These are phyloP conservation scores for Aegithalos caudatus DNA, from an alignment of 2,113 vertebrate genomes.

Conservation along the genomic window DNA sequence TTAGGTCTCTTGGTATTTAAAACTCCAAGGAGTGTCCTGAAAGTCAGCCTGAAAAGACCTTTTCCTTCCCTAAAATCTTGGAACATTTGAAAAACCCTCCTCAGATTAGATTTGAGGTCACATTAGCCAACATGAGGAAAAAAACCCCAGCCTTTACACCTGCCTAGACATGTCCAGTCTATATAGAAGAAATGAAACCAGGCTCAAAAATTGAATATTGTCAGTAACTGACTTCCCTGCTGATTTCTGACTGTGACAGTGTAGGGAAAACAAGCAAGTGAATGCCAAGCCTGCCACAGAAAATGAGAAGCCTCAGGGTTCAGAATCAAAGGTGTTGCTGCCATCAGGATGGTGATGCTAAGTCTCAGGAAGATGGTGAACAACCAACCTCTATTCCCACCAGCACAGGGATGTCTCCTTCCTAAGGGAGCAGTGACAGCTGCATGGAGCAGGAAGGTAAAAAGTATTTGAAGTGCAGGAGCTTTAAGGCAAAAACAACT, in stretches of 20 bases:
- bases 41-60: neutral
- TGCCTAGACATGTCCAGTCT: neutral
- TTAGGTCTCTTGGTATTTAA: neutral
- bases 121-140: neutral
- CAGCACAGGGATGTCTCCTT: accelerated
- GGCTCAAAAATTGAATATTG: slow-evolving; percentile 1
- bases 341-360: neutral
- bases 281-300: neutral
- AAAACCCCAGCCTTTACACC: neutral
- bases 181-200: slow-evolving; percentile 31
- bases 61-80: neutral
- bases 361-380: neutral
- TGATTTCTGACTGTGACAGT: neutral
- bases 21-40: neutral
- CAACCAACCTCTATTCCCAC: neutral
- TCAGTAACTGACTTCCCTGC: neutral
- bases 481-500: neutral
- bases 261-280: neutral
- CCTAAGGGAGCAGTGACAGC: neutral
- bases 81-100: neutral
- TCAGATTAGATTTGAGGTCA: neutral
- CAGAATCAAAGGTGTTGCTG: neutral
- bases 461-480: neutral
- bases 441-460: neutral
- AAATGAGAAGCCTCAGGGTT: neutral